Evolutionary conservation across 2,888 invertebrate species (phyloP).

Genomic region (Aleiodes alternator): DNA sequence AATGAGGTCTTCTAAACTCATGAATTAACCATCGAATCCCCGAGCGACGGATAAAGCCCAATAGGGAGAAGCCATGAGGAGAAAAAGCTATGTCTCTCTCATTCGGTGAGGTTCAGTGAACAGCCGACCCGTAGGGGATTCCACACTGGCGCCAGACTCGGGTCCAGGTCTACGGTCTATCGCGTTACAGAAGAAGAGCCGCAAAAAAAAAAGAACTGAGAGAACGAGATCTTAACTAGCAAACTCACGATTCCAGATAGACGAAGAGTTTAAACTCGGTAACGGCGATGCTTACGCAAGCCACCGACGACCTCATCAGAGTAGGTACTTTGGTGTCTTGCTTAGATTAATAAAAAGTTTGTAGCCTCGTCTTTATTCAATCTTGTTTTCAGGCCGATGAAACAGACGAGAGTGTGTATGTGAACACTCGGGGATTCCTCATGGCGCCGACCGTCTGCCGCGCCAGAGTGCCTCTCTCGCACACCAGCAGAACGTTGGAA

Average conservation of each 20-base stretch:
- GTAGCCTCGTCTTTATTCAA: conserved; percentile 8
- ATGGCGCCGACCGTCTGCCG: conserved; percentile 69
- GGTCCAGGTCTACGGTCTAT: conserved; percentile 36
- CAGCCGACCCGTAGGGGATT: conserved; percentile 44
- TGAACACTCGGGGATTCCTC: conserved; percentile 67
- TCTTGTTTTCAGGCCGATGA: conserved; percentile 33
- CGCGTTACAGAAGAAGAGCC: conserved; percentile 28
- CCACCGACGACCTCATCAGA: conserved; percentile 28
- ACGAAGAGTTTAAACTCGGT: conserved; percentile 29
- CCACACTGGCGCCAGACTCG: conserved; percentile 44
- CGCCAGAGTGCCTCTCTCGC: conserved; percentile 36
- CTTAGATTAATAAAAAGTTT: conserved; percentile 8
- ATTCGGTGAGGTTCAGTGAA: conserved; percentile 41
- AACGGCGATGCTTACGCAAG: conserved; percentile 37
- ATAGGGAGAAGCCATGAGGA: conserved; percentile 17
- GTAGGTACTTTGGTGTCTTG: neutral
- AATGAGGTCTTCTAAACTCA: conserved; percentile 27
- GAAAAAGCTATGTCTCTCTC: conserved; percentile 21
- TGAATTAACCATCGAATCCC: conserved; percentile 33
- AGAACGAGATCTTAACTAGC: neutral
- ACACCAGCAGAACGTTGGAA: conserved; percentile 20
- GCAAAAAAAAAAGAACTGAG: conserved; percentile 10
- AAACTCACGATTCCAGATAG: conserved; percentile 13
- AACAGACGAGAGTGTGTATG: conserved; percentile 39
- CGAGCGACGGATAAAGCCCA: neutral